These are phyloP conservation scores for Cyclopterus lumpus DNA, from an alignment of 2,797 vertebrate genomes.

Conservation along the genomic window DNA sequence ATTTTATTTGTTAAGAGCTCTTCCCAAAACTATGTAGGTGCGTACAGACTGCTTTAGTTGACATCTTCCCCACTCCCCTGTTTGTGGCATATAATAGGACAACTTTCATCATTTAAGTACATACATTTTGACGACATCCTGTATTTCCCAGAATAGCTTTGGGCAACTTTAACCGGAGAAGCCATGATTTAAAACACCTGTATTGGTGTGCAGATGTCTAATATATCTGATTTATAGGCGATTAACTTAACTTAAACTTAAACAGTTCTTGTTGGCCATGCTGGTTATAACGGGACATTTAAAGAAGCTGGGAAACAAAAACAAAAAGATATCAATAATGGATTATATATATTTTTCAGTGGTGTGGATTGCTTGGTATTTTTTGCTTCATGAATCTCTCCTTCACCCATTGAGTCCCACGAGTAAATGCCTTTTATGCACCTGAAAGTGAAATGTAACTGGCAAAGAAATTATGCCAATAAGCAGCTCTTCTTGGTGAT, in stretches of 20 bases:
- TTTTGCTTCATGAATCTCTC: not conserved
- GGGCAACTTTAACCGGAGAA: not conserved
- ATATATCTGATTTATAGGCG: not conserved
- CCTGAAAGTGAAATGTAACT: not conserved
- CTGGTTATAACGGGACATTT: not conserved
- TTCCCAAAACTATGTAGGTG: not conserved
- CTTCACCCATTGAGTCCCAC: not conserved
- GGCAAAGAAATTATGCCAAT: not conserved
- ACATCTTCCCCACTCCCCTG: not conserved
- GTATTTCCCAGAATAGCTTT: not conserved
- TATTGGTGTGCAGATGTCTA: not conserved
- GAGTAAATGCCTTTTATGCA: not conserved
- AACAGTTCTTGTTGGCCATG: not conserved
- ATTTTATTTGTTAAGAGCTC: not conserved
- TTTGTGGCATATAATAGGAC: not conserved
- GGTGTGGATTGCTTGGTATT: not conserved
- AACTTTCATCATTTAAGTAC: not conserved
- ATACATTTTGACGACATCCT: not conserved
- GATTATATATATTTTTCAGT: not conserved
- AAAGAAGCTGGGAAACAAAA: not conserved
- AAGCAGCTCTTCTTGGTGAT: conserved; percentile 24
- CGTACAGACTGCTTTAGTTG: conserved; percentile 6
- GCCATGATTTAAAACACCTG: not conserved
- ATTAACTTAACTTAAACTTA: not conserved
- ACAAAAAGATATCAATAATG: not conserved